A percentile compares a stretch with the other conserved stretches of the same genome.
These are phyloP conservation scores for Diachrysia chrysitis DNA, from an alignment of 2,888 invertebrate genomes.

Conservation along the genomic window DNA sequence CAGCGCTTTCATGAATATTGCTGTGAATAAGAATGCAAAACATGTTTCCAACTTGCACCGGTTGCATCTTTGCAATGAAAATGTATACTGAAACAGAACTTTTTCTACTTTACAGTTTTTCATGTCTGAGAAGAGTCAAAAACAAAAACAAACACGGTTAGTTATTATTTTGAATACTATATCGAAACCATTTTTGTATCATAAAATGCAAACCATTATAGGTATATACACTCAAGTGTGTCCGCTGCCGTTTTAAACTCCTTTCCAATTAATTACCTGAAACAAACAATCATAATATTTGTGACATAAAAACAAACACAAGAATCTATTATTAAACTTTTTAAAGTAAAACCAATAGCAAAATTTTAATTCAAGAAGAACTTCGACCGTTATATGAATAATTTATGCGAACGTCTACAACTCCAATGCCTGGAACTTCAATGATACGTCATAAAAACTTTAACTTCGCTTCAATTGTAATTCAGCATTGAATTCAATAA, in stretches of 20 bases:
- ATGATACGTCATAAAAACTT: conserved; percentile 47
- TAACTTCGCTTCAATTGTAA: conserved; percentile 38
- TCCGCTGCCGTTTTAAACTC: background rate
- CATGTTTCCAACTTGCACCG: background rate
- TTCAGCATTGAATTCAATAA: conserved; percentile 41
- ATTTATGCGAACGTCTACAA: conserved; percentile 38
- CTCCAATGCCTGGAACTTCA: conserved; percentile 21
- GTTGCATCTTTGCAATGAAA: background rate
- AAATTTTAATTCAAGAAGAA: conserved; percentile 10
- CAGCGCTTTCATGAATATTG: conserved; percentile 6
- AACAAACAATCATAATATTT: conserved; percentile 41
- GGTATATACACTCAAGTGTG: background rate
- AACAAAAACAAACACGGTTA: too few relatives aligned
- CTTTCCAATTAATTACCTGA: conserved; percentile 34
- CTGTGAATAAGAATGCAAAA: background rate
- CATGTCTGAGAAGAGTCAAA: too few relatives aligned
- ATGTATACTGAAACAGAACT: background rate
- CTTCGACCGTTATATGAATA: conserved; percentile 19
- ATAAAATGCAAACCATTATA: too few relatives aligned
- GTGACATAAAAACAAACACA: conserved; percentile 3
- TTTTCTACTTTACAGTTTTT: too few relatives aligned
- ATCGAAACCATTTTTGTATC: background rate
- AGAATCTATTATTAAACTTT: conserved; percentile 12
- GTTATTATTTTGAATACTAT: background rate
- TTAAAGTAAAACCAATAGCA: conserved; percentile 20